These are phyloP conservation scores for Apamea sordens DNA, from an alignment of 2,888 invertebrate species.

Conservation along the genomic window DNA sequence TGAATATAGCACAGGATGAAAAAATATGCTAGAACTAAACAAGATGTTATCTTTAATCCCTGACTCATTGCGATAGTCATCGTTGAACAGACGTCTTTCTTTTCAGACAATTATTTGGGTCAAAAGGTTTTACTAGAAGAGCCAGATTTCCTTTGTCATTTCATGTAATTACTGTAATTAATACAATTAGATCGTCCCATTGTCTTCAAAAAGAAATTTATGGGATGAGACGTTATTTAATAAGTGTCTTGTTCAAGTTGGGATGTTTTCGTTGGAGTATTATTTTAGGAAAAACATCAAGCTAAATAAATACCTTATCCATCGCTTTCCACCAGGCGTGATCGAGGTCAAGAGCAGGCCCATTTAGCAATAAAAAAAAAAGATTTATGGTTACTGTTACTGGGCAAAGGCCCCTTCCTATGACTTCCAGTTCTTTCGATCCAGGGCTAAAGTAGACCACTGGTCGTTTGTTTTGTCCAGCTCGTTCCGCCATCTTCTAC, in stretches of 20 bases:
- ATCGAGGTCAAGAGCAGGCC: too few species aligned
- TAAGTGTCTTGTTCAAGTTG: constrained; percentile 6
- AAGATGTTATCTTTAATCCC: constrained; percentile 13
- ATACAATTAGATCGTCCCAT: not conserved
- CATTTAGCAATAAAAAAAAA: too few species aligned
- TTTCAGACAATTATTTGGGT: constrained; percentile 32
- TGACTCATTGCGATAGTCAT: constrained; percentile 25
- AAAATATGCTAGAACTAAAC: constrained; percentile 6
- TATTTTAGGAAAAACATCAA: too few species aligned
- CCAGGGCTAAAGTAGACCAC: too few species aligned
- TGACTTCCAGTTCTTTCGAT: too few species aligned
- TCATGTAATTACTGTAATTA: constrained; percentile 28
- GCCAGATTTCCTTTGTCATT: constrained; percentile 20
- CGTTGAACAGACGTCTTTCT: constrained; percentile 8
- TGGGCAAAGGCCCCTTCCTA: too few species aligned
- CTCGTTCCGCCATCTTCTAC: too few species aligned
- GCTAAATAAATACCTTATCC: too few species aligned
- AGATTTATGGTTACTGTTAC: too few species aligned
- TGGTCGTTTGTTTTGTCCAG: too few species aligned
- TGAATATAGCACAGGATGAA: too few species aligned
- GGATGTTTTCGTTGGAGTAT: not conserved
- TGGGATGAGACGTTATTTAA: not conserved
- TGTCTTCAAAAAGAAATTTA: not conserved
- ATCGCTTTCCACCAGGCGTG: too few species aligned
- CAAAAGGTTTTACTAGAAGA: constrained; percentile 14